Evolutionary conservation across 2,113 vertebrate genomes (phyloP).

Genomic region (Scopus umbretta): DNA sequence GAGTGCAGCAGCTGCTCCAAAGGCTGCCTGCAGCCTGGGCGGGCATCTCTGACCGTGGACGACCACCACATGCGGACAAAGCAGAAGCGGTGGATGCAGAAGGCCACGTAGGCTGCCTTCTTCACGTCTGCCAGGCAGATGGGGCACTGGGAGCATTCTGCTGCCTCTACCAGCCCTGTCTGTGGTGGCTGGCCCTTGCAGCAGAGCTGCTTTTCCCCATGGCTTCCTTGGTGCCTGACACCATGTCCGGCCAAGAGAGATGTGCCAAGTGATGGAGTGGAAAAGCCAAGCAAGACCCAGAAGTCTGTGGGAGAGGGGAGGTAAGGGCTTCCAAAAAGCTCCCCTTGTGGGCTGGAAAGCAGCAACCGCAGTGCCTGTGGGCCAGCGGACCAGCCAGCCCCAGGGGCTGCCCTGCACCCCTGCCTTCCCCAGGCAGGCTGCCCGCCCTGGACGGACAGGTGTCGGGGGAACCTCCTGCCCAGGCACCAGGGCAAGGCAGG

Average conservation of each 20-base stretch:
- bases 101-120: neutral
- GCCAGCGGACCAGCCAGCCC: too few relatives aligned
- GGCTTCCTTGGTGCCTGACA: rapidly evolving
- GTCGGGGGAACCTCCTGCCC: too few relatives aligned
- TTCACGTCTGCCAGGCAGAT: too few relatives aligned
- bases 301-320: neutral
- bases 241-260: neutral
- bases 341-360: neutral
- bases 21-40: neutral
- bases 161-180: neutral
- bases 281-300: neutral
- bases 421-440: too few relatives aligned
- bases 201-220: rapidly evolving
- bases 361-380: neutral
- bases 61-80: neutral
- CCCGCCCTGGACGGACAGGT: too few relatives aligned
- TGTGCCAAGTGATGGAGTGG: rapidly evolving
- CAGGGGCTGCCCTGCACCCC: too few relatives aligned
- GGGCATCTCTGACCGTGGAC: rapidly evolving
- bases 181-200: neutral
- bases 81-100: neutral
- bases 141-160: too few relatives aligned
- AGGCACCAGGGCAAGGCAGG: too few relatives aligned
- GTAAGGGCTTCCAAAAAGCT: neutral
- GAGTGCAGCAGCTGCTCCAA: neutral